A percentile compares a stretch with the other conserved stretches of the same genome.
phyloP scores from a whole-genome alignment of 2,113 vertebrate species.

The Furnarius figulus region DNA sequence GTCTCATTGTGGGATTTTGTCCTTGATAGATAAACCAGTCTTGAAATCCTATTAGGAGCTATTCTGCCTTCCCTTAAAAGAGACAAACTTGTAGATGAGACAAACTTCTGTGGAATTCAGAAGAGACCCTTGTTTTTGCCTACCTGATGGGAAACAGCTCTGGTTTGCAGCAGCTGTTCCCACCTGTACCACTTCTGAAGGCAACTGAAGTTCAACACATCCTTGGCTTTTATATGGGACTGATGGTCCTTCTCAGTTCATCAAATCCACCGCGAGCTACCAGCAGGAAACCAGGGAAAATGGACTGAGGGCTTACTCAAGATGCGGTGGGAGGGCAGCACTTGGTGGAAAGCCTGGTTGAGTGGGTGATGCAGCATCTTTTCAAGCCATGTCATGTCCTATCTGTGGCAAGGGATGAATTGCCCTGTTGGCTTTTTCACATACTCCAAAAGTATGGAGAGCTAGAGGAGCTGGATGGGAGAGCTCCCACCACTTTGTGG shows the following conservation, averaged over 20 bases:
- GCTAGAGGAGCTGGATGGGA: background rate
- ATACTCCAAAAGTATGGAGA: background rate
- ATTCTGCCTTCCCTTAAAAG: background rate
- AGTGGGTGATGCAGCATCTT: background rate
- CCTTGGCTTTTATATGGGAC: background rate
- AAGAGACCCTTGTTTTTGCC: background rate
- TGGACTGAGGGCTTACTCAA: background rate
- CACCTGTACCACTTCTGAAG: background rate
- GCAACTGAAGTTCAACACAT: background rate
- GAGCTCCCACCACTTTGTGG: background rate
- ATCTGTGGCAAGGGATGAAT: background rate
- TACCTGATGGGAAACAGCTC: background rate
- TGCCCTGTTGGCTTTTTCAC: background rate
- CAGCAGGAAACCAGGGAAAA: background rate
- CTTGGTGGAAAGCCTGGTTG: background rate
- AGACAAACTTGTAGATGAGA: background rate
- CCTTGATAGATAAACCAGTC: background rate
- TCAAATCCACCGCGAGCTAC: background rate
- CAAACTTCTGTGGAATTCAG: background rate
- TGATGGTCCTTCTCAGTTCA: background rate
- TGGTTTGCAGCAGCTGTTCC: background rate
- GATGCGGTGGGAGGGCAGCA: background rate
- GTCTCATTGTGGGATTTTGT: constrained; percentile 6
- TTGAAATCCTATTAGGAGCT: constrained; percentile 42
- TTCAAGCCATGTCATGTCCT: background rate